These are phyloP conservation scores for Oceanodroma tethys DNA, from an alignment of 2,113 vertebrate species.

Conservation along the genomic window DNA sequence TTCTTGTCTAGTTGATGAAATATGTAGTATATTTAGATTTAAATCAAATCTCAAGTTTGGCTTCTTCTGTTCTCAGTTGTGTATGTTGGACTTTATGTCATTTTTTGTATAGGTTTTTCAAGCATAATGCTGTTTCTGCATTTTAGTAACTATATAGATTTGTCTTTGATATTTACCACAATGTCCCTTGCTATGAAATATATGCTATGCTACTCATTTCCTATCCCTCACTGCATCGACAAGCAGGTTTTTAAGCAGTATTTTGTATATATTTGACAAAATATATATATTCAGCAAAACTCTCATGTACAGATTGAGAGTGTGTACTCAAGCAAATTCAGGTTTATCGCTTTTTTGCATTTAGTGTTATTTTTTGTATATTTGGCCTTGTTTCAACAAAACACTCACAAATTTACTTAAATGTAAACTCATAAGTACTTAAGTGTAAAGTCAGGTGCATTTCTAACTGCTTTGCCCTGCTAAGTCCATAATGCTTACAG, in stretches of 20 bases:
- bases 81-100: background rate
- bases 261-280: background rate
- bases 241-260: background rate
- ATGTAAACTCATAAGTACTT: background rate
- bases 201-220: background rate
- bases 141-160: background rate
- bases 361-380: background rate
- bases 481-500: background rate
- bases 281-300: background rate
- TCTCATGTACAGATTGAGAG: background rate
- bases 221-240: background rate
- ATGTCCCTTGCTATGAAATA: background rate
- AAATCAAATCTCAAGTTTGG: background rate
- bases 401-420: background rate
- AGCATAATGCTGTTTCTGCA: background rate
- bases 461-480: background rate
- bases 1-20: slow-evolving; percentile 7
- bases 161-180: background rate
- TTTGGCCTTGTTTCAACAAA: background rate
- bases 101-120: background rate
- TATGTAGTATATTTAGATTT: background rate
- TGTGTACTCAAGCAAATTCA: background rate
- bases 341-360: background rate
- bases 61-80: background rate
- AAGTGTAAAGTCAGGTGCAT: background rate